Percentiles rank a stretch among this genome's conserved stretches.
phyloP scores from a whole-genome alignment of 2,888 invertebrate species.

The Oscheius sp. region DNA sequence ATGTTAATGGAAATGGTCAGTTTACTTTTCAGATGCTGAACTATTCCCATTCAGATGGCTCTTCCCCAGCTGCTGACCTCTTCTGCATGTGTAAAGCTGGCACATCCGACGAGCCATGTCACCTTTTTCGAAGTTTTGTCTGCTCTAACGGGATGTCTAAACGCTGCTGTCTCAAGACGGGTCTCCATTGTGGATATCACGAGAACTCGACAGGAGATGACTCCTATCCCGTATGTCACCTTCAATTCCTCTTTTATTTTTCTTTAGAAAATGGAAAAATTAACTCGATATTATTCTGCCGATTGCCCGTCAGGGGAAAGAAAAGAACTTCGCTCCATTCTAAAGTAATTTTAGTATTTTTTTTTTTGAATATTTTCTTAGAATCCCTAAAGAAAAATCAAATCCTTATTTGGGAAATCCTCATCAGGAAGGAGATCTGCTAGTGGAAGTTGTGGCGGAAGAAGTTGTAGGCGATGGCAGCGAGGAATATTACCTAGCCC shows the following conservation, averaged over 20 bases:
- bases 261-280: slow-evolving; percentile 32
- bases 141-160: slow-evolving; percentile 48
- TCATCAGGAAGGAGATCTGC: neutral
- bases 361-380: neutral
- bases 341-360: neutral
- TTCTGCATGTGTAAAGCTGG: slow-evolving; percentile 43
- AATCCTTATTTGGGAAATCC: neutral
- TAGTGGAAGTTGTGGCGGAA: slow-evolving; percentile 9
- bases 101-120: slow-evolving; percentile 33
- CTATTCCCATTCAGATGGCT: slow-evolving; percentile 26
- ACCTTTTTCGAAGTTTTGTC: slow-evolving; percentile 41
- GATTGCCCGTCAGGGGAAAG: slow-evolving; percentile 5
- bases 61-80: slow-evolving; percentile 16
- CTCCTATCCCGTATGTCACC: slow-evolving; percentile 10
- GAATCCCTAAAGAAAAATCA: neutral
- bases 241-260: neutral
- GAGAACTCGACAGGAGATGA: slow-evolving; percentile 29
- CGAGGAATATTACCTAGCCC: neutral
- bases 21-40: neutral
- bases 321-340: neutral
- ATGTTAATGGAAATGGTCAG: slow-evolving; percentile 31
- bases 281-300: neutral
- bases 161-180: slow-evolving; percentile 41
- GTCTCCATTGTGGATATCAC: slow-evolving; percentile 43
- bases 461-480: neutral